Conservation (phyloP, 2,113 vertebrate species). For the Tauraco erythrolophus region DNA sequence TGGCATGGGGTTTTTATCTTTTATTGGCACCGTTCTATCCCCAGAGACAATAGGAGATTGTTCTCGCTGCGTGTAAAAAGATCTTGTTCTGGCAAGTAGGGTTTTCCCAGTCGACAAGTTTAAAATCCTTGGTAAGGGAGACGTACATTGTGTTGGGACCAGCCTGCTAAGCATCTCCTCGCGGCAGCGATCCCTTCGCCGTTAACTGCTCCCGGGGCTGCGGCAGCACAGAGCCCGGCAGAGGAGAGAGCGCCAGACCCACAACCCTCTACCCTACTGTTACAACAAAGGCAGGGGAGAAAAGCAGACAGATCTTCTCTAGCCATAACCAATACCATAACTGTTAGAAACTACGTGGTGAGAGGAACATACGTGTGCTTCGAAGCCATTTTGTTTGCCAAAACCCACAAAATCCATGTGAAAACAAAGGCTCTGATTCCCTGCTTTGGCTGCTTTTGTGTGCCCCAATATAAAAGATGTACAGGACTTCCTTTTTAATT, state of each 20-base stretch:
- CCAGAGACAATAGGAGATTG: conserved; percentile 78
- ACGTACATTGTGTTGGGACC: conserved; percentile 50
- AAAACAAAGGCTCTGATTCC: background rate
- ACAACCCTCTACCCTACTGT: background rate
- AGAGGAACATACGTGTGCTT: background rate
- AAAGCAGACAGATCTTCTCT: background rate
- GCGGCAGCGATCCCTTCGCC: background rate
- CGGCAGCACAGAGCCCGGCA: conserved; percentile 6
- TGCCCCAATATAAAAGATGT: background rate
- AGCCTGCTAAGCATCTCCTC: conserved; percentile 59
- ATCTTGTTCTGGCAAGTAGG: conserved; percentile 78
- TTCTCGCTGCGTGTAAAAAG: conserved; percentile 51
- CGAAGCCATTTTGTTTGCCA: background rate
- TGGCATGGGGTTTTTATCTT: conserved; percentile 60
- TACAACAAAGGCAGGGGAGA: background rate
- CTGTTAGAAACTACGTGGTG: background rate
- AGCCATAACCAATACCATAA: background rate
- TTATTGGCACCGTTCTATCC: conserved; percentile 71
- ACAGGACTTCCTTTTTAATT: conserved; percentile 1
- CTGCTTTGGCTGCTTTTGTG: background rate
- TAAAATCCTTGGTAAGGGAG: conserved; percentile 64
- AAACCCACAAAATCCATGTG: background rate
- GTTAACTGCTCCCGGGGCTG: background rate
- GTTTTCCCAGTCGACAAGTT: conserved; percentile 67
- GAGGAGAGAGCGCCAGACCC: background rate